These are phyloP conservation scores for Cephus runcator DNA, from an alignment of 2,888 invertebrate species.

Conservation along the genomic window DNA sequence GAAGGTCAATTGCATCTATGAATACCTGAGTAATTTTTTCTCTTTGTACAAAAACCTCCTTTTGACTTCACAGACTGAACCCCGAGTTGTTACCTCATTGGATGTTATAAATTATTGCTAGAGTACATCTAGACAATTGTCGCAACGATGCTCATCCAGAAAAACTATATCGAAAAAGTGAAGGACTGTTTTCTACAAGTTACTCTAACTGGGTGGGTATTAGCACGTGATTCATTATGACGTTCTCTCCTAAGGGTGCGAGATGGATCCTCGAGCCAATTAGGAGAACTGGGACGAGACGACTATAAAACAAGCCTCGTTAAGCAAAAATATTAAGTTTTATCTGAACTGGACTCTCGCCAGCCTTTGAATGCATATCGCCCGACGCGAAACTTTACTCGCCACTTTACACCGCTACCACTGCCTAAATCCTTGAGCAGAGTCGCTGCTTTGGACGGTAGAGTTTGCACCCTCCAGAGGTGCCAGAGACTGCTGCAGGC, in stretches of 20 bases:
- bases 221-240: neutral
- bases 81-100: neutral
- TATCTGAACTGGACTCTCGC: slow-evolving; percentile 53
- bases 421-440: slow-evolving; percentile 23
- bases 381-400: slow-evolving; percentile 27
- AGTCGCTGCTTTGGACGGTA: neutral
- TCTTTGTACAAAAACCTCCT: neutral
- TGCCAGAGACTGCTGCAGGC: neutral
- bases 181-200: neutral
- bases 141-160: neutral
- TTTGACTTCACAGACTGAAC: neutral
- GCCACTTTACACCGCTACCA: slow-evolving; percentile 19
- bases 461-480: neutral
- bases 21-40: neutral
- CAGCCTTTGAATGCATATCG: slow-evolving; percentile 47
- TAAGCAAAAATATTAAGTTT: slow-evolving; percentile 59
- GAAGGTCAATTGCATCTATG: neutral
- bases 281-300: slow-evolving; percentile 47
- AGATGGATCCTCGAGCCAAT: slow-evolving; percentile 43
- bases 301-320: slow-evolving; percentile 54
- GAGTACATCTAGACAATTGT: neutral
- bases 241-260: neutral
- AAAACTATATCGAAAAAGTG: neutral
- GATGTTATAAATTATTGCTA: neutral
- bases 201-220: neutral